Percentiles rank a stretch among this genome's conserved stretches.
These are phyloP conservation scores for Plebejus argus DNA, from an alignment of 2,888 invertebrate genomes.

Conservation along the genomic window DNA sequence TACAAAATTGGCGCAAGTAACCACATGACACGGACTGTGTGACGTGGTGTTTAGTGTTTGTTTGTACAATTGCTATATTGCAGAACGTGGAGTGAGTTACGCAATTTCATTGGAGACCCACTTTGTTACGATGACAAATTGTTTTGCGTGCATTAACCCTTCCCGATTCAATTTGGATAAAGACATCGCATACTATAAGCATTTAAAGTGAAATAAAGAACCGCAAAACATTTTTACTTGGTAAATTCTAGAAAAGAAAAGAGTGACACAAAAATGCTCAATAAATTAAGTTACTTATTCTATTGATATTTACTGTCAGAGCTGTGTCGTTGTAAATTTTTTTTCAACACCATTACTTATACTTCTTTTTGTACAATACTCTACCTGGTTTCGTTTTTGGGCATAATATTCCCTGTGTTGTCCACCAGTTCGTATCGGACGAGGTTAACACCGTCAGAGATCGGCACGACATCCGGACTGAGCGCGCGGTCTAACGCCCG, in stretches of 20 bases:
- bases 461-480: conserved; percentile 81
- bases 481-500: conserved; percentile 82
- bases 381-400: conserved; percentile 68
- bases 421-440: conserved; percentile 77
- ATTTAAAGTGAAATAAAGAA: neutral
- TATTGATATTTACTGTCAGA: too few relatives aligned
- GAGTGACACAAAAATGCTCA: too few relatives aligned
- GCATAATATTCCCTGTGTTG: conserved; percentile 63
- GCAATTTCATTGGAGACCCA: conserved; percentile 55
- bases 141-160: conserved; percentile 55
- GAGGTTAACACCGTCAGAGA: conserved; percentile 83
- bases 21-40: neutral
- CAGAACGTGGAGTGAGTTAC: conserved; percentile 57
- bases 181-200: conserved; percentile 15
- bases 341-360: too few relatives aligned
- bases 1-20: conserved; percentile 12
- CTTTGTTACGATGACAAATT: conserved; percentile 58
- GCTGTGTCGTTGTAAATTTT: too few relatives aligned
- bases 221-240: neutral
- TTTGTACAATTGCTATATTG: conserved; percentile 44
- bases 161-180: conserved; percentile 26
- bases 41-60: conserved; percentile 23
- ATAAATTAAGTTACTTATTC: too few relatives aligned
- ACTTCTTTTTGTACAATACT: neutral
- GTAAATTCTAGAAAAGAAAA: neutral